Percentiles rank a stretch among this genome's conserved stretches.
Evolutionary conservation across 2,888 invertebrate species (phyloP).

Genomic region (Agrochola litura): DNA sequence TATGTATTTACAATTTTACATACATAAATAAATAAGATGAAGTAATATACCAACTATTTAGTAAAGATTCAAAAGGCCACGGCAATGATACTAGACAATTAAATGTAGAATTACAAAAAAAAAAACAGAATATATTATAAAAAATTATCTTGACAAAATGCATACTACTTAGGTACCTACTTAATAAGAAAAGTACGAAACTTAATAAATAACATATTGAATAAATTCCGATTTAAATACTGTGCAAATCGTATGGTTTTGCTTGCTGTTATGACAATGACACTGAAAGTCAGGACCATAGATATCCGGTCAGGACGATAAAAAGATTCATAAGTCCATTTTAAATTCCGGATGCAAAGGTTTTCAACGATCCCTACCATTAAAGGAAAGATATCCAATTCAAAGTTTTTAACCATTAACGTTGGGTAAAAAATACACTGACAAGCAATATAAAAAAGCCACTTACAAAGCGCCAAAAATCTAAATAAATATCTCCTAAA

Average conservation of each 20-base stretch:
- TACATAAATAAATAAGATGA: conserved; percentile 12
- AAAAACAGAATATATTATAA: background rate
- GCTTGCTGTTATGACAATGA: background rate
- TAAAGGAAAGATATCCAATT: no score
- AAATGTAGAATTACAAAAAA: conserved; percentile 11
- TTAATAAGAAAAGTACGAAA: background rate
- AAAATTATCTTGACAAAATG: background rate
- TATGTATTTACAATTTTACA: conserved; percentile 27
- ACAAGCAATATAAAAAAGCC: no score
- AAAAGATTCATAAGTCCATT: background rate
- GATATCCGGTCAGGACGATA: no score
- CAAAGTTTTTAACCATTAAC: background rate
- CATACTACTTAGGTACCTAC: no score
- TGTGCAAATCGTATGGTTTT: background rate
- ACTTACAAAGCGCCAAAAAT: no score
- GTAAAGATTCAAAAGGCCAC: conserved; percentile 15
- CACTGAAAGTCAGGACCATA: background rate
- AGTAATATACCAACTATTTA: conserved; percentile 9
- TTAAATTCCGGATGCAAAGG: background rate
- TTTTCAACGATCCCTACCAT: no score
- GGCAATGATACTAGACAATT: background rate
- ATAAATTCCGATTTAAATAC: background rate
- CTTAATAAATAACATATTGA: background rate
- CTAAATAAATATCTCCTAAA: no score
- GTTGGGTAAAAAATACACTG: background rate